Evolutionary conservation across 1,140 invertebrate species (phyloP).

Genomic region (Magallana angulata): DNA sequence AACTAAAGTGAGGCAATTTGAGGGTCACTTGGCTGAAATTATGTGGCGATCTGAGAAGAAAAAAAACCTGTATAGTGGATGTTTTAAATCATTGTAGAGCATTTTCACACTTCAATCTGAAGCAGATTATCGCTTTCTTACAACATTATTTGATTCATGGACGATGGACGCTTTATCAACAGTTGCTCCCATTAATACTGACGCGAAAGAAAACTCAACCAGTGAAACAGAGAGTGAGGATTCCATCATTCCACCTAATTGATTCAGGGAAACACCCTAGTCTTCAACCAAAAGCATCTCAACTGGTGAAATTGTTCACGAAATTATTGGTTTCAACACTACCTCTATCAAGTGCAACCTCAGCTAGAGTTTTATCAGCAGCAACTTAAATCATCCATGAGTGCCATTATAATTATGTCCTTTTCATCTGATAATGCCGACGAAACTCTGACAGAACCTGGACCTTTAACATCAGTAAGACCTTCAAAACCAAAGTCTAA

Average conservation of each 20-base stretch:
- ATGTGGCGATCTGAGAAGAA: slow-evolving; percentile 27
- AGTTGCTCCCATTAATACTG: neutral
- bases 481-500: neutral
- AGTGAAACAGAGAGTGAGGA: neutral
- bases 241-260: neutral
- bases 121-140: neutral
- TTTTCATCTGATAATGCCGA: slow-evolving; percentile 1
- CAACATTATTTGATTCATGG: slow-evolving; percentile 39
- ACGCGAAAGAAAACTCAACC: neutral
- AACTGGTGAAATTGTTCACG: too few relatives aligned
- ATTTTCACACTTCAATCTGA: slow-evolving; percentile 13
- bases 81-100: neutral
- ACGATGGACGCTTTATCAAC: neutral
- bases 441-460: slow-evolving; percentile 7
- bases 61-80: neutral
- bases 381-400: neutral
- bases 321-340: neutral
- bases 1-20: slow-evolving; percentile 36
- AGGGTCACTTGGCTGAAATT: slow-evolving; percentile 39
- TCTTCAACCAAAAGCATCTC: too few relatives aligned
- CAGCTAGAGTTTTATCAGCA: neutral
- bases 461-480: neutral
- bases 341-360: slow-evolving; percentile 8
- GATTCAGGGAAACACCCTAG: neutral
- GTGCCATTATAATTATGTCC: neutral